A percentile compares a stretch with the other conserved stretches of the same genome.
phyloP scores from a whole-genome alignment of 2,888 invertebrate species.

The Phasia obesa region DNA sequence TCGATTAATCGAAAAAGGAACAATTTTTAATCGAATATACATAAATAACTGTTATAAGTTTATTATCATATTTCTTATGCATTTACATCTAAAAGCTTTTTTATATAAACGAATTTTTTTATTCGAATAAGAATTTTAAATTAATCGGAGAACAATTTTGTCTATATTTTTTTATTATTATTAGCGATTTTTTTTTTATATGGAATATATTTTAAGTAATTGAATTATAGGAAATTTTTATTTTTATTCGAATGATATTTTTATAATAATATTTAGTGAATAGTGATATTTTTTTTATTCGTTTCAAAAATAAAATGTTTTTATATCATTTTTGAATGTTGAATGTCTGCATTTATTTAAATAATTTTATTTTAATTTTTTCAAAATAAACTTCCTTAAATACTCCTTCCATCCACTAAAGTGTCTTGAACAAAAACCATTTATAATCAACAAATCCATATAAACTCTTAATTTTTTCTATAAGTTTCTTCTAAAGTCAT shows the following conservation, averaged over 20 bases:
- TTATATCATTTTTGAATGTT: background rate
- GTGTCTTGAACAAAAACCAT: slow-evolving; percentile 47
- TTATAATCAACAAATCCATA: slow-evolving; percentile 65
- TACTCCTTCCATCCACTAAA: slow-evolving; percentile 8
- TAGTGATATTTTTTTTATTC: background rate
- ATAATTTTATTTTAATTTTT: background rate
- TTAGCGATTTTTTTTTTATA: no score
- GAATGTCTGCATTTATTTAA: background rate
- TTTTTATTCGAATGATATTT: no score
- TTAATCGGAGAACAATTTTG: background rate
- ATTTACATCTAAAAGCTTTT: no score
- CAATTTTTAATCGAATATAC: background rate
- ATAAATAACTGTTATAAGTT: background rate
- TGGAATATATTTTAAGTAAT: no score
- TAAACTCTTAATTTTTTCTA: slow-evolving; percentile 30
- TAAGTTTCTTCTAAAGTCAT: slow-evolving; percentile 10
- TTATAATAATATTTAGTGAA: no score
- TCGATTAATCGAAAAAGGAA: background rate
- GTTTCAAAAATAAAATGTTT: background rate
- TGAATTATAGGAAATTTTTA: no score
- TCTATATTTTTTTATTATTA: no score
- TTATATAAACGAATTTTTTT: background rate
- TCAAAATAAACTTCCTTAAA: slow-evolving; percentile 22
- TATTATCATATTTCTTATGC: no score
- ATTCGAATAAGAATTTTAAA: background rate